Conservation (phyloP, 1,140 invertebrate genomes). For the Drosophila melanica region DNA sequence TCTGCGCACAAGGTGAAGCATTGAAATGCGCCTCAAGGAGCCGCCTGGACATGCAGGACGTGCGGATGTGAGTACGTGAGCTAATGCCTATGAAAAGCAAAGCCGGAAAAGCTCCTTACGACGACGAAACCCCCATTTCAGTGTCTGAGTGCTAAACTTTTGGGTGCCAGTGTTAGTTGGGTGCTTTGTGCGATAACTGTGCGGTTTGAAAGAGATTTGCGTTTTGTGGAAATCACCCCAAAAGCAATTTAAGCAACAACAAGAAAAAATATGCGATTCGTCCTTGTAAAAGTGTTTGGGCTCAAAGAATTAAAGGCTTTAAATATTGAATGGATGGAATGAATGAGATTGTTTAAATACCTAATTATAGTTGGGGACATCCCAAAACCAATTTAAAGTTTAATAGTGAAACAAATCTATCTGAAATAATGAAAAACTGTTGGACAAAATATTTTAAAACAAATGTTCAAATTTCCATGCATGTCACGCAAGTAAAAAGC, state of each 20-base stretch:
- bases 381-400: too few species aligned
- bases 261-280: conserved; percentile 48
- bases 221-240: conserved; percentile 39
- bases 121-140: conserved; percentile 41
- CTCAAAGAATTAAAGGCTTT: not conserved
- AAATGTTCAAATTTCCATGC: too few species aligned
- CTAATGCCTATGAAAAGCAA: conserved; percentile 35
- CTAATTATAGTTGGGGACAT: too few species aligned
- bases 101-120: conserved; percentile 9
- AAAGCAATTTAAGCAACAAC: conserved; percentile 48
- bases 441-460: too few species aligned
- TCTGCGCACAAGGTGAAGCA: conserved; percentile 54
- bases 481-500: not conserved
- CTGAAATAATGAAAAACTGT: too few species aligned
- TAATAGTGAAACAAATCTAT: too few species aligned
- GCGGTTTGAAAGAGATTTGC: conserved; percentile 63
- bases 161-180: conserved; percentile 38
- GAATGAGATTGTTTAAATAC: too few species aligned
- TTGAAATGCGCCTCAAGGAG: conserved; percentile 59
- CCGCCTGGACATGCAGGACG: conserved; percentile 7
- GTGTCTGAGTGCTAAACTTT: conserved; percentile 55
- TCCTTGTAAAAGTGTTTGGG: not conserved
- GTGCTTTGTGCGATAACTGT: conserved; percentile 42
- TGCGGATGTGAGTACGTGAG: conserved; percentile 11
- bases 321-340: not conserved